Conservation (phyloP, 2,113 vertebrate species). For the Cepphus grylle region DNA sequence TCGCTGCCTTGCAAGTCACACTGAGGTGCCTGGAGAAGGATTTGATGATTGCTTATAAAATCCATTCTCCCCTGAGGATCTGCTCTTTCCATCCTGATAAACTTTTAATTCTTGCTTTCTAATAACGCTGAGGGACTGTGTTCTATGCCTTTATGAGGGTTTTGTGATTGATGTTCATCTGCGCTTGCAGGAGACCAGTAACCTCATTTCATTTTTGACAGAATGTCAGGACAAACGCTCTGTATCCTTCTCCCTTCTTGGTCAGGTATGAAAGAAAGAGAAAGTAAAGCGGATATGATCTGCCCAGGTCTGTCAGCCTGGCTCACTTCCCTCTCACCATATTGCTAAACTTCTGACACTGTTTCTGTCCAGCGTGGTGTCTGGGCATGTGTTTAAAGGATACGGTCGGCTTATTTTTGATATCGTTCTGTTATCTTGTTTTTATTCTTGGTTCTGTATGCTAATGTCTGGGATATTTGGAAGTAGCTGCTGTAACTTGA, state of each 20-base stretch:
- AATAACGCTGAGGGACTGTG: background rate
- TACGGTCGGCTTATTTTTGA: accelerated
- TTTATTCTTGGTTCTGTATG: background rate
- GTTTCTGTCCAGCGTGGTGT: background rate
- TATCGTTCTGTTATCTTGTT: background rate
- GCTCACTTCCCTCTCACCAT: background rate
- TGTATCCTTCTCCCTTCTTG: background rate
- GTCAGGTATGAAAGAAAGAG: background rate
- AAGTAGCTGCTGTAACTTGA: constrained; percentile 12
- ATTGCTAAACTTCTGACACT: background rate
- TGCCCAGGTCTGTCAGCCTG: background rate
- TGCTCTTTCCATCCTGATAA: constrained; percentile 61
- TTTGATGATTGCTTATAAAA: constrained; percentile 48
- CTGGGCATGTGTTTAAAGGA: background rate
- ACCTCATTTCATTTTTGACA: constrained; percentile 20
- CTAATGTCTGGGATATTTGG: background rate
- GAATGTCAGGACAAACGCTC: background rate
- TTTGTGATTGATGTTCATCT: constrained; percentile 31
- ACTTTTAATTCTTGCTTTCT: constrained; percentile 44
- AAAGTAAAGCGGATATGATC: background rate
- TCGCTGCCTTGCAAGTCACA: background rate
- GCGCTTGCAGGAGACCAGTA: background rate
- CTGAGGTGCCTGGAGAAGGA: constrained; percentile 22
- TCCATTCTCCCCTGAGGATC: constrained; percentile 46
- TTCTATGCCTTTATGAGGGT: constrained; percentile 3